These are phyloP conservation scores for Cephalopachus bancanus DNA, from an alignment of 2,797 vertebrate species.

Conservation along the genomic window DNA sequence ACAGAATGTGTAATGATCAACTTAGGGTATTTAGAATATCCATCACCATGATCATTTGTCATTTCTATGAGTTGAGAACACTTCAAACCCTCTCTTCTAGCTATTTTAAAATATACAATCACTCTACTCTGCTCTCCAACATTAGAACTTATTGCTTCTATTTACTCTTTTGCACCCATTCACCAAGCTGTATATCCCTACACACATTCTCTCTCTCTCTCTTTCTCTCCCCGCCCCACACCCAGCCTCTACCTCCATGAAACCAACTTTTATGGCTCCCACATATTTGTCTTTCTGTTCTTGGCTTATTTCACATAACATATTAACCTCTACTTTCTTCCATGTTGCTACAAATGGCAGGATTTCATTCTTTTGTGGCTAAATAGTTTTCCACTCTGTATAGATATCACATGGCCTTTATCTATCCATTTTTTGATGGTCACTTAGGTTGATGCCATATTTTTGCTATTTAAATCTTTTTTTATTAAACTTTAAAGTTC, in stretches of 20 bases:
- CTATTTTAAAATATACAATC: neutral
- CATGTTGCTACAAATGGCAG: too few species aligned
- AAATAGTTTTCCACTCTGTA: neutral
- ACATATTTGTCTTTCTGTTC: too few species aligned
- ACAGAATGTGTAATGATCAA: neutral
- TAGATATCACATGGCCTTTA: neutral
- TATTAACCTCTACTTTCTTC: neutral
- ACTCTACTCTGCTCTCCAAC: neutral
- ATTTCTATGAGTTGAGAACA: neutral
- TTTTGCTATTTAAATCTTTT: neutral
- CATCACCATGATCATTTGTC: neutral
- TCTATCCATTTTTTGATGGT: neutral
- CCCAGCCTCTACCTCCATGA: neutral
- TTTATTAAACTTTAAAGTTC: conserved; percentile 24
- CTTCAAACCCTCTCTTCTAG: neutral
- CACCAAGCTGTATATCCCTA: too few species aligned
- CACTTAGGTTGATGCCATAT: neutral
- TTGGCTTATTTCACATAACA: neutral
- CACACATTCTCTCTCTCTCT: neutral
- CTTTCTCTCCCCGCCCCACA: neutral
- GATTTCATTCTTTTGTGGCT: neutral
- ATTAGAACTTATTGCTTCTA: neutral
- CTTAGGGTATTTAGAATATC: neutral
- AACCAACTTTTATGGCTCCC: neutral
- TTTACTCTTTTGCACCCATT: neutral